Conservation (phyloP, 2,797 vertebrate genomes). For the Setipinna tenuifilis region DNA sequence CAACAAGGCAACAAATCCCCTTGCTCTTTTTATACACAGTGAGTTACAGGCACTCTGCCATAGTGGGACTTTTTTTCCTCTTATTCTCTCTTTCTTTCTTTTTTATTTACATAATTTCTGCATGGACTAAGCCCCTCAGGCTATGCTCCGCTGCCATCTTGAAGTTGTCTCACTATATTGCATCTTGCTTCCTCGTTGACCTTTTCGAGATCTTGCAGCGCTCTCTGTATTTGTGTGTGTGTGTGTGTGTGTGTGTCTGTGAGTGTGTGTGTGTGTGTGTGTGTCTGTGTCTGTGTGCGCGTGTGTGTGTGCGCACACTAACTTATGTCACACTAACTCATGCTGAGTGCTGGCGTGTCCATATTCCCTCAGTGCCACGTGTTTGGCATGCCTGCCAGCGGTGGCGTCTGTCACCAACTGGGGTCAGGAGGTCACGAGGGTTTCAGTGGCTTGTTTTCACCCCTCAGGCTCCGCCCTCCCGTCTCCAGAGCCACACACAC, state of each 20-base stretch:
- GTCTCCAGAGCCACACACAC: not conserved
- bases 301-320: too few species aligned
- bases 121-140: not conserved
- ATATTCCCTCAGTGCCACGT: not conserved
- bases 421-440: not conserved
- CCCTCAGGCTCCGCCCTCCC: not conserved
- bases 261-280: too few species aligned
- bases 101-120: slow-evolving; percentile 1
- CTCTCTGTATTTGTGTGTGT: not conserved
- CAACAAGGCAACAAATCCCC: slow-evolving; percentile 7
- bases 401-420: not conserved
- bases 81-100: not conserved
- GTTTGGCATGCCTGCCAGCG: not conserved
- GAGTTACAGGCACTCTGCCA: not conserved
- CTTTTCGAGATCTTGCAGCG: not conserved
- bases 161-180: slow-evolving; percentile 17
- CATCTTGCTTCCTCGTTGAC: slow-evolving; percentile 3
- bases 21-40: not conserved
- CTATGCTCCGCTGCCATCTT: not conserved
- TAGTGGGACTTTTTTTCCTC: not conserved
- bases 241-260: not conserved
- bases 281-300: too few species aligned
- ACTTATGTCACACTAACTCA: not conserved
- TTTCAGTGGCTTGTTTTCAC: not conserved
- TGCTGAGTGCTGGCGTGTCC: not conserved